Base-by-base conservation (phyloP, 2,888 invertebrate genomes). In the Thumatha senex region DNA sequence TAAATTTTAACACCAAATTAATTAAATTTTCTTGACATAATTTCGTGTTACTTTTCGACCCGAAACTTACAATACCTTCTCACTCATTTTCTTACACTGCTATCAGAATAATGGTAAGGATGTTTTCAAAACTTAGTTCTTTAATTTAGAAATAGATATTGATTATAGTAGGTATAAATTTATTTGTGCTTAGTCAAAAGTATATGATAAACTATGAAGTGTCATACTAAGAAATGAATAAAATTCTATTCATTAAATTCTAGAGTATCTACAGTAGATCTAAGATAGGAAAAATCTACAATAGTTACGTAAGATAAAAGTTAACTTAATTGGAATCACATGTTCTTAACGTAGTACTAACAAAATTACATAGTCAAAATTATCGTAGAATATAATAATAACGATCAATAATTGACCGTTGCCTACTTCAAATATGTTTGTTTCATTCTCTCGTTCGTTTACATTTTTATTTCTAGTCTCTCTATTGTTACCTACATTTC, bases 371-470 rank as follows among this genome's bases (percentile, higher is more conserved):
- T 70, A 76, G 61, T 77, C 78, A 51, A 68, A 66, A 45, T 81
- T 72, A 47, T 82, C 78, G 51, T 76, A 79, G 56, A 80, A 73
- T 56, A 82, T 74, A 67, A 88, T 74, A 61, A 89, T 79, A 65
- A 86, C 76, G 73, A 88, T 60, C 54, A 81, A 63, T 82, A 87
- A 84, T 84, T 84, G 86, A 84, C 82, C 78, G 72, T 67, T 75
- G 69, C 74, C 74, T 71, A 75, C 75, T 71, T 69, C 61, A 54
- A 58, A 62, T 64, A 58, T 72, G 57, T 69, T 67, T 61, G 58
- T 63, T 67, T 59, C 65, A 70, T 78, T 86, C 77, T 82, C 84
- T 82, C 78, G 73, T 80, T 71, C 73, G 72, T 80, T 82, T 63
- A 67, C 53, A 63, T 39, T 68, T 70, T 70, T 72, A 67, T 74